Evolutionary conservation across 2,888 invertebrate genomes (phyloP).

Genomic region (Cecidostiba fungosa): DNA sequence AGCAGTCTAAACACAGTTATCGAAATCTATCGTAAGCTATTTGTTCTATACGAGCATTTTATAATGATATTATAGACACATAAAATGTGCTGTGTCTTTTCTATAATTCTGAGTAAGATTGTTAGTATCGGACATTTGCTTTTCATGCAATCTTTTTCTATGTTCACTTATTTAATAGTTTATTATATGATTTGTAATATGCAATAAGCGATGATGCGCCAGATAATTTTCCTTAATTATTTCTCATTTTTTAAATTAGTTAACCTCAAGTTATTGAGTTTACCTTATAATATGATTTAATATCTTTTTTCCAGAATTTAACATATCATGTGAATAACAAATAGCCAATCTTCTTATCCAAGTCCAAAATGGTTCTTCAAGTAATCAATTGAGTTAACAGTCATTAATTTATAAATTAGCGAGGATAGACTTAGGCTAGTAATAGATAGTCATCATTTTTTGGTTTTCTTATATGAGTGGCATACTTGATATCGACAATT

Average conservation of each 20-base stretch:
- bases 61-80: not conserved
- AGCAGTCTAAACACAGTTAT: slow-evolving; percentile 19
- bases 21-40: slow-evolving; percentile 23
- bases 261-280: slow-evolving; percentile 32
- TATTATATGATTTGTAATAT: slow-evolving; percentile 36
- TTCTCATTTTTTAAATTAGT: not conserved
- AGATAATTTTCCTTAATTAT: not conserved
- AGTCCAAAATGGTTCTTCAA: slow-evolving; percentile 31
- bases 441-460: slow-evolving; percentile 19
- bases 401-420: slow-evolving; percentile 63
- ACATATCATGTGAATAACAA: slow-evolving; percentile 57
- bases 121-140: not conserved
- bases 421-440: slow-evolving; percentile 61
- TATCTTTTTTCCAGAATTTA: slow-evolving; percentile 41
- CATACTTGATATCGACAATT: not conserved
- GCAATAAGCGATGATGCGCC: not conserved
- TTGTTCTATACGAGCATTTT: slow-evolving; percentile 52
- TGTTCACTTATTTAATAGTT: slow-evolving; percentile 24
- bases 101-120: not conserved
- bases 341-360: slow-evolving; percentile 48
- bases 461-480: not conserved
- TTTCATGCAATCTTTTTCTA: slow-evolving; percentile 5
- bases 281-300: slow-evolving; percentile 14
- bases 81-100: slow-evolving; percentile 22
- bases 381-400: slow-evolving; percentile 54